Conservation (phyloP, 2,888 invertebrate species). For the Lampropteryx suffumata region DNA sequence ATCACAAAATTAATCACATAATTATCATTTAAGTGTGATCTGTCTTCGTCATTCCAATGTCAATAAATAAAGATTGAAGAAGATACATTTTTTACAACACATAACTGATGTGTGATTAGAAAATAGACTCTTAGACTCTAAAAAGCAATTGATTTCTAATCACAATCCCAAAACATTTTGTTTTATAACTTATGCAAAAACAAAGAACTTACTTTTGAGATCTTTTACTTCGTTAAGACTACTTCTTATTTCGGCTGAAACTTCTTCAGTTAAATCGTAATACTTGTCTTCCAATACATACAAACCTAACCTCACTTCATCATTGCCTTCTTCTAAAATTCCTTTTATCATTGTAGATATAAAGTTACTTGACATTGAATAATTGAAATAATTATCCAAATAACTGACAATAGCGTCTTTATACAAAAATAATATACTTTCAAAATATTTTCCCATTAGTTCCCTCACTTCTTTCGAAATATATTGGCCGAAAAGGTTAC, state of each 20-base stretch:
- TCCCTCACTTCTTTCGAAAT: slow-evolving; percentile 18
- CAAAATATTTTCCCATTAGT: slow-evolving; percentile 16
- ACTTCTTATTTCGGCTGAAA: neutral
- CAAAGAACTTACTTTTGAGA: slow-evolving; percentile 6
- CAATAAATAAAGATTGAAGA: no score
- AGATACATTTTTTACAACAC: no score
- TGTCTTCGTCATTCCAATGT: no score
- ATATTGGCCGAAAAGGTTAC: slow-evolving; percentile 49
- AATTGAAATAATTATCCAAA: slow-evolving; percentile 16
- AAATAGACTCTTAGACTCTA: no score
- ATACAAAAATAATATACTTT: slow-evolving; percentile 17
- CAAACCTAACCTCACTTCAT: slow-evolving; percentile 16
- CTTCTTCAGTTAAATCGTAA: neutral
- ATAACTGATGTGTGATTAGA: no score
- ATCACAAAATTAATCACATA: no score
- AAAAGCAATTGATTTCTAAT: no score
- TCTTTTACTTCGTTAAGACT: neutral
- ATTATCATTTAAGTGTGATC: no score
- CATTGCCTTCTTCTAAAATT: slow-evolving; percentile 11
- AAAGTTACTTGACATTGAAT: slow-evolving; percentile 16
- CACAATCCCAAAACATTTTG: neutral
- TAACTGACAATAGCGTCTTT: slow-evolving; percentile 4
- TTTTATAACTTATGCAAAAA: slow-evolving; percentile 3
- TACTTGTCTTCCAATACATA: slow-evolving; percentile 14
- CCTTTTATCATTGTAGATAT: slow-evolving; percentile 12